A percentile compares a stretch with the other conserved stretches of the same genome.
Evolutionary conservation across 2,888 invertebrate genomes (phyloP).

Genomic region (Carcina quercana): DNA sequence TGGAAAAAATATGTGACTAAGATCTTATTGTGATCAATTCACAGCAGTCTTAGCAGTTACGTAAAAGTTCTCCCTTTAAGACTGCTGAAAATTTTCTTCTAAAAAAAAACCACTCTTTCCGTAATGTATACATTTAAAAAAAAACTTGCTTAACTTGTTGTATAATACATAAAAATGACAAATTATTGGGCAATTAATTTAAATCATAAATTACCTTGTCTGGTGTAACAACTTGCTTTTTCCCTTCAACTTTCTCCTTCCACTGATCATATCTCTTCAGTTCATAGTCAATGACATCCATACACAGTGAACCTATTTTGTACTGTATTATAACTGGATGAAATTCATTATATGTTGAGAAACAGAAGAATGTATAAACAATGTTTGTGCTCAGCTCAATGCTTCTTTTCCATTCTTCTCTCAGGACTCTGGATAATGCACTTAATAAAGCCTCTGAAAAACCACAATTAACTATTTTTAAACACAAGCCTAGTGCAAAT

Average conservation of each 20-base stretch:
- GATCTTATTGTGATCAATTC: no score
- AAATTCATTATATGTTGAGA: conserved; percentile 96
- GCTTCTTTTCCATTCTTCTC: conserved; percentile 98
- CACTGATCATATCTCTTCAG: conserved; percentile 94
- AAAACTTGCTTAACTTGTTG: no score
- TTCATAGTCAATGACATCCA: conserved; percentile 97
- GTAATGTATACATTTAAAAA: no score
- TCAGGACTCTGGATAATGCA: conserved; percentile 93
- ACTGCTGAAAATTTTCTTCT: no score
- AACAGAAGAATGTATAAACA: conserved; percentile 97
- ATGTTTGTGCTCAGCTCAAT: conserved; percentile 97
- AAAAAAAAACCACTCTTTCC: no score
- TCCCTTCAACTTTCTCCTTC: conserved; percentile 79
- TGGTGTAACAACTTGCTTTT: conserved; percentile 56
- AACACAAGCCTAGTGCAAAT: no score
- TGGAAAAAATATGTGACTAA: no score
- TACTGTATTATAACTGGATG: conserved; percentile 96
- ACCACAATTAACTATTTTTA: background rate
- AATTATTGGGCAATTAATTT: no score
- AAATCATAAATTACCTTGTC: conserved; percentile 47
- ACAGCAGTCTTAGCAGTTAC: no score
- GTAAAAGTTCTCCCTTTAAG: no score
- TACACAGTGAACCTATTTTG: conserved; percentile 97
- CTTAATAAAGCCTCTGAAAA: conserved; percentile 92
- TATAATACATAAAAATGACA: no score